Evolutionary conservation across 2,888 invertebrate genomes (phyloP), one percentile per base, ranked within the genome.

Genomic region (Sisyra nigra): DNA sequence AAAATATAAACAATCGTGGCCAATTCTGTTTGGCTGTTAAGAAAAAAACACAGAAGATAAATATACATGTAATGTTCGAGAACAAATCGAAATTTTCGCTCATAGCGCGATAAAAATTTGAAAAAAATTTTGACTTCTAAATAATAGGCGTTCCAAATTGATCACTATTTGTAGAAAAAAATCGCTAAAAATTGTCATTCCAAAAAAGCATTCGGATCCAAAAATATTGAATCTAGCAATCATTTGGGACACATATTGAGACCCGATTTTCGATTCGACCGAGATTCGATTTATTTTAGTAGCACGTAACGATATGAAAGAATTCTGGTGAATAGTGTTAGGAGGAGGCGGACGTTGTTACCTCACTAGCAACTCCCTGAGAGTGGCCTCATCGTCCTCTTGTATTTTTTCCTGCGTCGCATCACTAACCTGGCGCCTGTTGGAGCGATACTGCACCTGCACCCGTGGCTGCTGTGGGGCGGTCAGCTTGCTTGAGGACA

Each of bases 331-430:
- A 24, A 24, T 24, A 24, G 24, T 24, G 24, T 24, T 24, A 24
- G 24, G 24, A 24, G 24, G 37, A 30, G 19, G 29, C 19, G 40
- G 40, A 50, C 66, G 72, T 70, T 68, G 37, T 37, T 80, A 83
- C 87, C 87, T 87, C 81, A 87, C 80, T 72, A 88, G 85, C 75
- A 88, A 79, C 80, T 87, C 85, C 76, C 86, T 84, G 72, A 88
- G 81, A 74, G 86, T 87, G 68, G 85, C 83, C 75, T 88, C 87
- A 77, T 88, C 87, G 63, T 74, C 74, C 61, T 67, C 67, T 64
- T 69, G 69, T 68, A 69, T 65, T 71, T 85, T 84, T 71, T 80
- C 78, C 74, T 76, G 71, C 79, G 79, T 75, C 74, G 77, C 80
- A 80, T 80, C 76, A 76, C 79, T 76, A 70, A 76, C 76, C 68